These are phyloP conservation scores for Spilosoma lubricipeda DNA, from an alignment of 2,888 invertebrate genomes.

Conservation along the genomic window DNA sequence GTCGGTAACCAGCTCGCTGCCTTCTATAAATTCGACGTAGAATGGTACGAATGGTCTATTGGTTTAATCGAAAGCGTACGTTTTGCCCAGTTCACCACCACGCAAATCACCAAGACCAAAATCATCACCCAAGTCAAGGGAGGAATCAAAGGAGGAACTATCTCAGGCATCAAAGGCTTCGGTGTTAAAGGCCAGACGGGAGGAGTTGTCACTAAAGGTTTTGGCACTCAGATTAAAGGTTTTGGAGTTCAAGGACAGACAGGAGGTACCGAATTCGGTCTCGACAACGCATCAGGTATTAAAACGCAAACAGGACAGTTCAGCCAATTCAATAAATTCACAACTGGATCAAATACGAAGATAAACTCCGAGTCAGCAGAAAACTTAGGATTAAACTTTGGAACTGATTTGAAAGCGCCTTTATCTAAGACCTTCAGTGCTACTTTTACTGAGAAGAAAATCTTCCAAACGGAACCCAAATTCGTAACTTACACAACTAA, in stretches of 20 bases:
- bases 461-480: slow-evolving; percentile 73
- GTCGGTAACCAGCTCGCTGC: slow-evolving; percentile 84
- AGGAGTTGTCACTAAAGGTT: neutral
- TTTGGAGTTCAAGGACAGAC: slow-evolving; percentile 19
- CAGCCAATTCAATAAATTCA: slow-evolving; percentile 50
- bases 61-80: slow-evolving; percentile 75
- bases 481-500: slow-evolving; percentile 65
- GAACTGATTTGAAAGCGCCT: slow-evolving; percentile 66
- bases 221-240: slow-evolving; percentile 7
- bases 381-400: slow-evolving; percentile 52
- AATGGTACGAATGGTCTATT: slow-evolving; percentile 86
- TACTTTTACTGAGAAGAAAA: slow-evolving; percentile 73
- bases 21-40: slow-evolving; percentile 87
- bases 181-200: neutral
- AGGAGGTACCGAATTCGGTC: slow-evolving; percentile 17
- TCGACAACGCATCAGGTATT: slow-evolving; percentile 22
- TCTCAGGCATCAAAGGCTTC: slow-evolving; percentile 21
- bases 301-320: slow-evolving; percentile 51
- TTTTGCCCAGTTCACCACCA: slow-evolving; percentile 68
- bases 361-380: slow-evolving; percentile 51
- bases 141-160: slow-evolving; percentile 47
- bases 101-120: slow-evolving; percentile 59
- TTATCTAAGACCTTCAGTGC: slow-evolving; percentile 73
- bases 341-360: slow-evolving; percentile 38
- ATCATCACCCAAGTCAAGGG: slow-evolving; percentile 55